phyloP scores from a whole-genome alignment of 2,888 invertebrate genomes.

The Sturmia bella region DNA sequence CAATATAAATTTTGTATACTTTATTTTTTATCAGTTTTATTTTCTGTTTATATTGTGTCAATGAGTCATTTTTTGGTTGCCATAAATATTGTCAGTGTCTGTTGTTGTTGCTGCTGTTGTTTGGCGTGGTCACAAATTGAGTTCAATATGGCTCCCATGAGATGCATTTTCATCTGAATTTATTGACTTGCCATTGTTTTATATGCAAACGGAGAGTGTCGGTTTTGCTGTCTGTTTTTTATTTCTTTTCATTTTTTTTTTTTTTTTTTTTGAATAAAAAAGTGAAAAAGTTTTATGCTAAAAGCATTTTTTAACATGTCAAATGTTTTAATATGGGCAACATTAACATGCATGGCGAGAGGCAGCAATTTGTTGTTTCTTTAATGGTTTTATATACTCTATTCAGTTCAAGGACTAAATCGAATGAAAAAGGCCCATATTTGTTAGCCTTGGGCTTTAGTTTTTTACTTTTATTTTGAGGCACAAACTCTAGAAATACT shows the following conservation, averaged over 20 bases:
- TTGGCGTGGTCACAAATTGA: constrained; percentile 70
- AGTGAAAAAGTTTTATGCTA: constrained; percentile 65
- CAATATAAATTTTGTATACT: constrained; percentile 52
- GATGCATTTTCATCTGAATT: constrained; percentile 68
- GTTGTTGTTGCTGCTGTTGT: constrained; percentile 53
- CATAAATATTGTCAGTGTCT: constrained; percentile 68
- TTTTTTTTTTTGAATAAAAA: constrained; percentile 35
- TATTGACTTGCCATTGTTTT: constrained; percentile 70
- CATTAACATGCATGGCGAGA: constrained; percentile 59
- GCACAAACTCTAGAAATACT: no score
- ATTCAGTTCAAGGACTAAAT: constrained; percentile 6
- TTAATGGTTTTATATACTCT: constrained; percentile 50
- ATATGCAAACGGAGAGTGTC: constrained; percentile 65
- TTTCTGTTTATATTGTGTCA: constrained; percentile 68
- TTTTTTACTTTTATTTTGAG: no score
- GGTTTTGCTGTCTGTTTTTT: constrained; percentile 41
- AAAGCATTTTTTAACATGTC: constrained; percentile 69
- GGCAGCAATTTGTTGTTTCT: constrained; percentile 54
- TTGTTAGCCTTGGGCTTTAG: not conserved
- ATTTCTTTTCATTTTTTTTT: not conserved
- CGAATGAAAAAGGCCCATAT: not conserved
- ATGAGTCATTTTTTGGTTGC: constrained; percentile 70
- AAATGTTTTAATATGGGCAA: constrained; percentile 63
- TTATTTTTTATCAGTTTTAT: constrained; percentile 39
- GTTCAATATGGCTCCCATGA: constrained; percentile 71